Evolutionary conservation across 2,113 vertebrate genomes (phyloP).

Genomic region (Hippopotamus amphibius): DNA sequence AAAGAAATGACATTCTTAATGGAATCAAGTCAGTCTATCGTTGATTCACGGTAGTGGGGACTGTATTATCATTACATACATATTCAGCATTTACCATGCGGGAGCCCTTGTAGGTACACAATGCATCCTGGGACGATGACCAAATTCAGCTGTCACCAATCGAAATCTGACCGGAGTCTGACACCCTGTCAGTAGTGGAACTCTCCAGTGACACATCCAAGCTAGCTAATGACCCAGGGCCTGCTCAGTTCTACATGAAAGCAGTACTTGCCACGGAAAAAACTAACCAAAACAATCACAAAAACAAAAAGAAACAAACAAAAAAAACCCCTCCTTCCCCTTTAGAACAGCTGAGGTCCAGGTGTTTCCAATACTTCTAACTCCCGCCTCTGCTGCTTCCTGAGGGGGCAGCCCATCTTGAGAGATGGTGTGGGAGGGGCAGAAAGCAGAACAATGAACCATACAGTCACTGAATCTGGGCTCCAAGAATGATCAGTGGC

Average conservation of each 20-base stretch:
- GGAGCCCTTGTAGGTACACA: not conserved
- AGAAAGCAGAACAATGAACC: no score
- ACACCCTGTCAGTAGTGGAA: not conserved
- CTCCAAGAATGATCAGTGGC: not conserved
- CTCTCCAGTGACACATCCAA: not conserved
- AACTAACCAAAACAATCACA: not conserved
- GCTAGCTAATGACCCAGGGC: not conserved
- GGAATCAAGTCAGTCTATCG: not conserved
- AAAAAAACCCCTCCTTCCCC: not conserved
- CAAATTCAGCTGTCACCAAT: not conserved
- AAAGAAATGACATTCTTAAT: not conserved
- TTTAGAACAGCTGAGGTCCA: not conserved
- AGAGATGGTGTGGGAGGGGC: not conserved
- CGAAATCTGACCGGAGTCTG: not conserved
- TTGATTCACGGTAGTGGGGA: not conserved
- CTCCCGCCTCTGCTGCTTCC: not conserved
- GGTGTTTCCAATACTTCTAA: not conserved
- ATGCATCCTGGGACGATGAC: rapidly evolving
- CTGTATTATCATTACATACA: not conserved
- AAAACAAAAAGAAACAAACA: not conserved
- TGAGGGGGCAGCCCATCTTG: not conserved
- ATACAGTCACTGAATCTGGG: not conserved
- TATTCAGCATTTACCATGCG: not conserved
- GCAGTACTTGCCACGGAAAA: not conserved
- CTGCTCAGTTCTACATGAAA: not conserved